Conservation (phyloP, 2,113 vertebrate species). For the Puma concolor region DNA sequence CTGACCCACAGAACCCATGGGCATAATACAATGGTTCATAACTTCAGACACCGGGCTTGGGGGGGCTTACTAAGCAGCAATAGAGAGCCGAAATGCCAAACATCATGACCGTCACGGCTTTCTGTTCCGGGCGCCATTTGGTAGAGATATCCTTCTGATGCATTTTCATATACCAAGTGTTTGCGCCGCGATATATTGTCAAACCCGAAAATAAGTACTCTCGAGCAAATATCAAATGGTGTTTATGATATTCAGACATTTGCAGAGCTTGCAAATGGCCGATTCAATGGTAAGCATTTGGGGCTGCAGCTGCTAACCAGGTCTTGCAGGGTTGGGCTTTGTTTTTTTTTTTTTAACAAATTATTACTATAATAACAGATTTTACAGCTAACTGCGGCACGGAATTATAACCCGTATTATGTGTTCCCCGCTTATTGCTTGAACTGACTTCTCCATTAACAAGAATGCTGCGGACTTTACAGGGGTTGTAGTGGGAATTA, state of each 20-base stretch:
- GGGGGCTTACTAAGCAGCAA: not conserved
- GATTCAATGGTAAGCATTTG: not conserved
- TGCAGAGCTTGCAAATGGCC: not conserved
- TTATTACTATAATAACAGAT: conserved; percentile 5
- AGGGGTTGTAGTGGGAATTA: not conserved
- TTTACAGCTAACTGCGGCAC: conserved; percentile 39
- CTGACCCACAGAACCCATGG: not conserved
- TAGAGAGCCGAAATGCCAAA: not conserved
- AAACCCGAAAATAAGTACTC: too few species aligned
- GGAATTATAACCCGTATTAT: not conserved
- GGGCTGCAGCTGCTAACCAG: not conserved
- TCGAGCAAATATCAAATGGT: not conserved
- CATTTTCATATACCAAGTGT: not conserved
- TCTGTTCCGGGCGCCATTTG: not conserved
- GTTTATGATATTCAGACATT: not conserved
- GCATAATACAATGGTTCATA: not conserved
- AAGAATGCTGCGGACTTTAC: not conserved
- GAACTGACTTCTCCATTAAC: conserved; percentile 34
- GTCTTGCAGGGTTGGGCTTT: not conserved
- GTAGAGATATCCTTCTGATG: fast-evolving
- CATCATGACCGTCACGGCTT: too few species aligned
- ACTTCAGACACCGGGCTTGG: not conserved
- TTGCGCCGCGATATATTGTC: fast-evolving
- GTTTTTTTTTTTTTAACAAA: not conserved
- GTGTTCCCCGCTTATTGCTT: not conserved